Base-by-base conservation (phyloP, 2,797 vertebrate genomes). In the Moxostoma hubbsi region DNA sequence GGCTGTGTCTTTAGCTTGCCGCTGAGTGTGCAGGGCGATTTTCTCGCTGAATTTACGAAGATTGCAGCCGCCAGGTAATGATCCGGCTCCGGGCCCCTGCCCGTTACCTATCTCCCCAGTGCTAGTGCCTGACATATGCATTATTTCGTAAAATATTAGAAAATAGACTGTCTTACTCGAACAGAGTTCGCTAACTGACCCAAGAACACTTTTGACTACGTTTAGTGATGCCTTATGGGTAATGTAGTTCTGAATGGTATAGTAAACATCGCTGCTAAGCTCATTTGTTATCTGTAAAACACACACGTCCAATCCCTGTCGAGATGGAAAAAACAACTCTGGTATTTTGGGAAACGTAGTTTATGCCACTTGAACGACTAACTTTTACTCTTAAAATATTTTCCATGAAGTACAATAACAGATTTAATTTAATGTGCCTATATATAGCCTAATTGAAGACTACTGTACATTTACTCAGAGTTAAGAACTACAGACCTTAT, bases 31-130 rank as follows among this genome's bases (percentile, higher is more conserved):
- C 83, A 98, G 87, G 4, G 97, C 97, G 72, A 98, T 98, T 87
- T 98, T 98, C 92, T 98, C 97, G 89, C 96, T 98, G 67, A 98
- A 98, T 90, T 98, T 98, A 62, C 97, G 92, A 12, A 96, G 97
- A 90, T 97, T 97, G n/a, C 95, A 95, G 24, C 92, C 84, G 81
- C 93, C 92, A 77, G 94, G 87, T 66, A 89, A 87, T 79, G 91
- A 65, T 0, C 90, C 94, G 84, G 89, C 75, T 73, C 83, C 77
- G 82, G 89, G 85, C 2, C 86, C 91, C 85, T 89, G 89, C 59
- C 86, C 81, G 69, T 75, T 72, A 16, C 71, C 91, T 75, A 88
- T 77, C 50, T 88, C 89, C 49, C 84, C 89, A 72, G 84, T 61
- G 73, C 88, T 73, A 51, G 61, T 71, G 61, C 82, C 85, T 71